Conservation (phyloP, 2,113 vertebrate genomes). For the Cephalopterus ornatus region DNA sequence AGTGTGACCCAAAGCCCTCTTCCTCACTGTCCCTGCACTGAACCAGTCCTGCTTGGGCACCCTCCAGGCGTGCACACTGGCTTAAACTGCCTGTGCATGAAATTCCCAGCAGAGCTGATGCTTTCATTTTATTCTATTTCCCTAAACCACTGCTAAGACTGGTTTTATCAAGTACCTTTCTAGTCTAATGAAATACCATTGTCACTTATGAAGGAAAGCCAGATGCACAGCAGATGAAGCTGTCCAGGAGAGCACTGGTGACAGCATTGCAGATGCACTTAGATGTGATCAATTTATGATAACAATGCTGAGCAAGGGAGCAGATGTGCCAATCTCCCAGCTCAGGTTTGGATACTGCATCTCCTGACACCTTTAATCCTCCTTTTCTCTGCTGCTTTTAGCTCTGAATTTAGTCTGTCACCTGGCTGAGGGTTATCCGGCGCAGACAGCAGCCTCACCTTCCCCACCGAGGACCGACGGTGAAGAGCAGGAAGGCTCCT, state of each 20-base stretch:
- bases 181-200: neutral
- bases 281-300: neutral
- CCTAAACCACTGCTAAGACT: neutral
- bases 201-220: neutral
- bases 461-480: rapidly evolving
- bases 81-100: neutral
- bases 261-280: neutral
- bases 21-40: neutral
- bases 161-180: neutral
- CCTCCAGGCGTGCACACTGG: neutral
- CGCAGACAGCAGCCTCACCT: neutral
- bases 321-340: neutral
- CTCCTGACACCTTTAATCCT: neutral
- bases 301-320: neutral
- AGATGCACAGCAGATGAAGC: neutral
- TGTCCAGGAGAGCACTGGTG: neutral
- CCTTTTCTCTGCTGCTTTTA: neutral
- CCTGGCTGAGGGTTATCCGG: neutral
- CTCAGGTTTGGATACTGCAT: neutral
- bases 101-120: neutral
- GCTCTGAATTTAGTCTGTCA: neutral
- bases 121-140: neutral
- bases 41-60: neutral
- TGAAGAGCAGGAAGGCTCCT: neutral
- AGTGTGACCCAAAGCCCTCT: neutral